Percentiles rank a stretch among this genome's conserved stretches.
phyloP scores from a whole-genome alignment of 2,797 vertebrate genomes.

The Macroramphosus scolopax region DNA sequence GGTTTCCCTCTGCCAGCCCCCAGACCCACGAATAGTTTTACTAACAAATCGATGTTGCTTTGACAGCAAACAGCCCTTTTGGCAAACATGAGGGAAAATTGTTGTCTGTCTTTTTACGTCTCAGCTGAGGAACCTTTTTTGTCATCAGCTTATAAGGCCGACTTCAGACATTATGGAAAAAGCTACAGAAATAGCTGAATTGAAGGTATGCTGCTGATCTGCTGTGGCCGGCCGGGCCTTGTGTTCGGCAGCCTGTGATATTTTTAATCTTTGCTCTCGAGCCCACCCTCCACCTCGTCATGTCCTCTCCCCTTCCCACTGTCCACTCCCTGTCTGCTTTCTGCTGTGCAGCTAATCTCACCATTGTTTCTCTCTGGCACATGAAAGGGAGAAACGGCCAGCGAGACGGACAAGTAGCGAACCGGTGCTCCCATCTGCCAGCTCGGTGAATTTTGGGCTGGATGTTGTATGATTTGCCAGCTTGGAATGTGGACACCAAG shows the following conservation, averaged over 20 bases:
- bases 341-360: constrained; percentile 38
- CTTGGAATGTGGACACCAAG: constrained; percentile 72
- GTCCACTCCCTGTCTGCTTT: constrained; percentile 32
- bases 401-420: background rate
- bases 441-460: constrained; percentile 47
- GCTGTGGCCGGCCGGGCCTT: constrained; percentile 52
- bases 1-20: constrained; percentile 19
- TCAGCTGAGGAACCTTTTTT: constrained; percentile 43
- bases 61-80: constrained; percentile 47
- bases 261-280: constrained; percentile 73
- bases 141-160: constrained; percentile 77
- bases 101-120: constrained; percentile 55
- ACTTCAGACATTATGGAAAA: constrained; percentile 74
- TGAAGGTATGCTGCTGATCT: constrained; percentile 67
- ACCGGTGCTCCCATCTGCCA: constrained; percentile 36
- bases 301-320: constrained; percentile 42
- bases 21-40: constrained; percentile 27
- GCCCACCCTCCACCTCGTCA: constrained; percentile 53
- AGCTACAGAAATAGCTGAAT: constrained; percentile 73
- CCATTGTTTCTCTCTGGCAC: constrained; percentile 47
- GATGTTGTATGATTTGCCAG: constrained; percentile 61
- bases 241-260: constrained; percentile 61
- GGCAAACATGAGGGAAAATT: constrained; percentile 45
- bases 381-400: constrained; percentile 17
- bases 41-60: constrained; percentile 21